phyloP scores from a whole-genome alignment of 2,888 invertebrate species.

The Mesorhabditis spiculigera region DNA sequence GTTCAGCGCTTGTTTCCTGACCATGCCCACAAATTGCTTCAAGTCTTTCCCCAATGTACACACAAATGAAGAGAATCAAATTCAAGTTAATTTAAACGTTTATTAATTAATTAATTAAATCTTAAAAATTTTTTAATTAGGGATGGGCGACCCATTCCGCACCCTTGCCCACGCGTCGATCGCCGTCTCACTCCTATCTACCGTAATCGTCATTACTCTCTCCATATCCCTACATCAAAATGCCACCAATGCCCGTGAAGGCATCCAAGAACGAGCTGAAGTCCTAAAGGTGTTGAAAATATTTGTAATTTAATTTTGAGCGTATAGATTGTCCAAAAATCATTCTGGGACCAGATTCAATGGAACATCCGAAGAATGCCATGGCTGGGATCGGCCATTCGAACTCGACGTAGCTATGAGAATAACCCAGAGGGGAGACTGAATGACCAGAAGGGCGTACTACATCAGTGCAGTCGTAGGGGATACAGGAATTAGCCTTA shows the following conservation, averaged over 20 bases:
- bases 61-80: no score
- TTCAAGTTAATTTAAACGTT: no score
- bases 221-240: neutral
- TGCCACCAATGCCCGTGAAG: neutral
- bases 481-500: neutral
- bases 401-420: neutral
- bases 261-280: neutral
- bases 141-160: neutral
- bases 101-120: no score
- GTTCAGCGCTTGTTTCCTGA: no score
- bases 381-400: neutral
- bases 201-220: neutral
- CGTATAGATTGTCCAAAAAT: neutral
- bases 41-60: no score
- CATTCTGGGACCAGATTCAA: slow-evolving; percentile 4
- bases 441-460: slow-evolving; percentile 25
- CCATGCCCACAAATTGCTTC: no score
- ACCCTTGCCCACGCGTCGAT: neutral
- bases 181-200: neutral
- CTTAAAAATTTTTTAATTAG: no score
- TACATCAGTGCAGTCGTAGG: slow-evolving; percentile 40
- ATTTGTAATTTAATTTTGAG: neutral
- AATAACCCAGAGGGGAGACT: neutral
- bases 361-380: neutral
- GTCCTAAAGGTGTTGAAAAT: neutral